Evolutionary conservation across 2,113 vertebrate species (phyloP), one percentile per base, ranked within the genome.

Genomic region (Pycnonotus jocosus): DNA sequence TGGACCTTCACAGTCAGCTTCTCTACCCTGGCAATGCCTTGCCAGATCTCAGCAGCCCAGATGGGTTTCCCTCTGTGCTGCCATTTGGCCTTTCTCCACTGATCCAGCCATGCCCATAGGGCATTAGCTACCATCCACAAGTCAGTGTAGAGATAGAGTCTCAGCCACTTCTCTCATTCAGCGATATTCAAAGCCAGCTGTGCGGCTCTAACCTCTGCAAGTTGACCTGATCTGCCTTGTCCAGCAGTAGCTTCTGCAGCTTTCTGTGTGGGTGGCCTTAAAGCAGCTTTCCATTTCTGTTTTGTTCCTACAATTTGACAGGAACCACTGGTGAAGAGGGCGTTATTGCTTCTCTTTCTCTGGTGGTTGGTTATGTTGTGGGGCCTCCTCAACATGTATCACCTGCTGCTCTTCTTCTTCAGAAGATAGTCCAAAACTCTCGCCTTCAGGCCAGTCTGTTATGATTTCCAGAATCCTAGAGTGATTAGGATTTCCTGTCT

Each of bases 271-370:
- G 12, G 18, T 18, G n/a, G 45, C 40, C 40, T 47, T 33, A 73
- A 28, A 33, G 19, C 7, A 56, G 58, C 22, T 64, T 73, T 64
- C 40, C 40, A 33, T n/a, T 64, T 64, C 40, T 0, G 0, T 5
- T 38, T 28, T 54, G 40, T 12, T 38, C 28, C 69, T 28, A 54
- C n/a, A 64, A 22, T 19, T 33, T 1, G 1, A 42, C 38, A 84
- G 18, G 48, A 73, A 54, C 27, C 23, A 37, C 6, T 27, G 10
- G 28, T 38, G 33, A 72, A 62, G 48, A 83, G 7, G 22, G 33
- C 0, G 0, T 21, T 44, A 83, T 2, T 0, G 0, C 38, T 45
- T 45, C 45, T 45, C 38, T 37, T 45, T 62, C 57, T 54, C 33
- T 27, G 27, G 33, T 27, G 62, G 11, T 5, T 72, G 13, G 17